These are phyloP conservation scores for Leptopilina boulardi DNA, from an alignment of 1,140 invertebrate species.

Conservation along the genomic window DNA sequence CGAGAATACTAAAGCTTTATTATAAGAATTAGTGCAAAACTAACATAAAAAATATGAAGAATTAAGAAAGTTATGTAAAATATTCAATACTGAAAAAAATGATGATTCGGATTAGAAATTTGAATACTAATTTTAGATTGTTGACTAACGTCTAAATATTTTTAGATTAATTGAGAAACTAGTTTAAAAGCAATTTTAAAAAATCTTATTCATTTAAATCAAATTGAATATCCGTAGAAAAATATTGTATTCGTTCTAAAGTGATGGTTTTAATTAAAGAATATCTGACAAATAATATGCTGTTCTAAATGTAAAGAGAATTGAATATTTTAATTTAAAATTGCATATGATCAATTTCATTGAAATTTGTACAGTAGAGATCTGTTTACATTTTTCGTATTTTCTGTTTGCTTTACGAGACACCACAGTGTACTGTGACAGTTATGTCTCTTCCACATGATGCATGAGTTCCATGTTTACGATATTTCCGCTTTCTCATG, in stretches of 20 bases:
- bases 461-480: background rate
- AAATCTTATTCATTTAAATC: too few species aligned
- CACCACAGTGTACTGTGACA: background rate
- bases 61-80: too few species aligned
- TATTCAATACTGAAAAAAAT: too few species aligned
- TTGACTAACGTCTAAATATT: too few species aligned
- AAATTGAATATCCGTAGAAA: too few species aligned
- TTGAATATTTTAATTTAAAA: background rate
- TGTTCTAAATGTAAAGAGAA: background rate
- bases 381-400: constrained; percentile 8
- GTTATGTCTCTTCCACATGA: background rate
- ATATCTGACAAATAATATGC: background rate
- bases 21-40: too few species aligned
- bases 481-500: background rate
- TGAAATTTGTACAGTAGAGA: background rate
- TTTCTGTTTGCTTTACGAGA: background rate
- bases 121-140: too few species aligned
- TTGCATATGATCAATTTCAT: background rate
- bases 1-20: too few species aligned
- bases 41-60: too few species aligned
- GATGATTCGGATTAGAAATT: too few species aligned
- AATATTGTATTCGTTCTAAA: background rate
- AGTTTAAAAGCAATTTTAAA: too few species aligned
- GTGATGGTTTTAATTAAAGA: background rate
- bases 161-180: too few species aligned